These are phyloP conservation scores for Ptilorrhoa leucosticta DNA, from an alignment of 2,113 vertebrate genomes.

Conservation along the genomic window DNA sequence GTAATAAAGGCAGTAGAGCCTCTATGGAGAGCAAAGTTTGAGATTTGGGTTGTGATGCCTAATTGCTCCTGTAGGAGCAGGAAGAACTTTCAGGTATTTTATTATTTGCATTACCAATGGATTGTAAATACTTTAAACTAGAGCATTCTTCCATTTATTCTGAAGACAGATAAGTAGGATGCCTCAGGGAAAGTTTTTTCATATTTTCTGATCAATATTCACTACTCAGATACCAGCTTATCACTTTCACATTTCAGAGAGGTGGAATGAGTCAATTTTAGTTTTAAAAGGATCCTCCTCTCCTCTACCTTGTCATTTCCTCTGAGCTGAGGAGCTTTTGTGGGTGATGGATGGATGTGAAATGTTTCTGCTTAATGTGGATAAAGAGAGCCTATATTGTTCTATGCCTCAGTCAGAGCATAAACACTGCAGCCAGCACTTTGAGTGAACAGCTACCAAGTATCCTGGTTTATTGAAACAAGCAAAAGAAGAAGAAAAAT, in stretches of 20 bases:
- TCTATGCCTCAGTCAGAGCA: neutral
- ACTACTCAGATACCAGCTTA: constrained; percentile 39
- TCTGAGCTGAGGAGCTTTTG: neutral
- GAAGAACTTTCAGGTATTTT: neutral
- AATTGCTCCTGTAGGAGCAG: neutral
- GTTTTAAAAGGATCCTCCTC: constrained; percentile 7
- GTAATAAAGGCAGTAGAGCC: neutral
- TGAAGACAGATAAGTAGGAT: constrained; percentile 24
- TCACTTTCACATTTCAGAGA: constrained; percentile 49
- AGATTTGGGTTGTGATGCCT: neutral
- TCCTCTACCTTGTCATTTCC: neutral
- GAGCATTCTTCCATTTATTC: constrained; percentile 45
- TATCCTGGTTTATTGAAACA: neutral
- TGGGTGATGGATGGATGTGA: constrained; percentile 46
- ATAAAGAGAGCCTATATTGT: constrained; percentile 15
- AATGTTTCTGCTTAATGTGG: constrained; percentile 5
- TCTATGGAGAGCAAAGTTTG: neutral
- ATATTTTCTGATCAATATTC: constrained; percentile 64
- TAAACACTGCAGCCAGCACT: constrained; percentile 3
- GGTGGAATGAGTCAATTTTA: constrained; percentile 38
- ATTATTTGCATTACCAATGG: constrained; percentile 26
- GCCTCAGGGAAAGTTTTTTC: constrained; percentile 49
- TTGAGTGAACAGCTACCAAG: neutral
- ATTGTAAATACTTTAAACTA: constrained; percentile 26
- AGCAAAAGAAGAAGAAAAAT: neutral